Evolutionary conservation across 2,888 invertebrate genomes (phyloP).

Genomic region (Odontothrips loti): DNA sequence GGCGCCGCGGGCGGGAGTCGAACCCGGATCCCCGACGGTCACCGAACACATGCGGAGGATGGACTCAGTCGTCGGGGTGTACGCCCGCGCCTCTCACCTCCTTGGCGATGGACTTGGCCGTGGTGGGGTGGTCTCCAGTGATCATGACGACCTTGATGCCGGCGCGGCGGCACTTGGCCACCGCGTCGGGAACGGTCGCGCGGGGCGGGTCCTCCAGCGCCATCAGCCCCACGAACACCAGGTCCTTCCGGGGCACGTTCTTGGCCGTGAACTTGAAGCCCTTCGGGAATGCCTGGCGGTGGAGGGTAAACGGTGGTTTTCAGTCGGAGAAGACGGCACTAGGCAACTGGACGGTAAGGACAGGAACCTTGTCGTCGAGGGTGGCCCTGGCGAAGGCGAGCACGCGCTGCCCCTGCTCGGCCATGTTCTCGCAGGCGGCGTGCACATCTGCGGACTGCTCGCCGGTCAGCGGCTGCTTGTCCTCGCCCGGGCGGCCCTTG

Average conservation of each 20-base stretch:
- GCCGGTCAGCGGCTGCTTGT: neutral
- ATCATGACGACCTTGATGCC: conserved; percentile 49
- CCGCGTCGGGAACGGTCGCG: conserved; percentile 52
- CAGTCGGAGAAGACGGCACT: neutral
- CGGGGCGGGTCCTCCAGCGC: conserved; percentile 53
- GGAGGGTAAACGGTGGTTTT: neutral
- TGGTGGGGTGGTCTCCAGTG: conserved; percentile 30
- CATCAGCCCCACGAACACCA: conserved; percentile 51
- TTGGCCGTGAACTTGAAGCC: conserved; percentile 19
- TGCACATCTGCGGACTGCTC: neutral
- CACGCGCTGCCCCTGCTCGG: conserved; percentile 5
- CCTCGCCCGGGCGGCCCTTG: neutral
- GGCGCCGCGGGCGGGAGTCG: neutral
- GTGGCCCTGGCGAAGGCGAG: conserved; percentile 4
- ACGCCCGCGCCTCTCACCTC: neutral
- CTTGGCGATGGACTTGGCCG: conserved; percentile 30
- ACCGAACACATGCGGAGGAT: neutral
- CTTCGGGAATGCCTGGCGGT: neutral
- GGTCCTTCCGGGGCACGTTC: conserved; percentile 48
- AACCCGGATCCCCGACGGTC: neutral
- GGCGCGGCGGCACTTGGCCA: conserved; percentile 50
- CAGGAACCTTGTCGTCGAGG: neutral
- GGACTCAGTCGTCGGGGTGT: neutral
- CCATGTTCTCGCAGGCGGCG: conserved; percentile 1
- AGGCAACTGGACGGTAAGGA: neutral